Evolutionary conservation across 2,797 vertebrate genomes (phyloP).

Genomic region (Alcedo atthis): DNA sequence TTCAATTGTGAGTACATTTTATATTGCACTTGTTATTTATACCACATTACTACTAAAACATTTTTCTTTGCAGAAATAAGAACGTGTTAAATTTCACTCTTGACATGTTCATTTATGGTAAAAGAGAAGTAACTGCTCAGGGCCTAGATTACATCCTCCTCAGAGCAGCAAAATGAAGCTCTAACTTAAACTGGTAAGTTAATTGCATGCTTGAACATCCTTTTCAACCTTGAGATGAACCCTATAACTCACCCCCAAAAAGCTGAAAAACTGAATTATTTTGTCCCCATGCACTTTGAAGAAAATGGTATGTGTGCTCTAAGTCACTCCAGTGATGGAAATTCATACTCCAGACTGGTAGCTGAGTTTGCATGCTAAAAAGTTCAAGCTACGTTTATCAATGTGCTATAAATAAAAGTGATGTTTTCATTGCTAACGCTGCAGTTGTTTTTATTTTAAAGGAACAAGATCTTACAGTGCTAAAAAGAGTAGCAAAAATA

Average conservation of each 20-base stretch:
- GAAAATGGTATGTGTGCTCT: background rate
- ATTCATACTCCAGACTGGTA: background rate
- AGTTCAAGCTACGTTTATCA: background rate
- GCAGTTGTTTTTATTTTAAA: background rate
- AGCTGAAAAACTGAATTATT: conserved; percentile 11
- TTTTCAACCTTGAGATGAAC: background rate
- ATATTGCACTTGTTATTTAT: background rate
- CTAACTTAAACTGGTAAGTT: background rate
- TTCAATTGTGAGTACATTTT: background rate
- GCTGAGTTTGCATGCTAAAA: background rate
- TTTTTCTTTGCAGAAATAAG: conserved; percentile 2
- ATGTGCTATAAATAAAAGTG: background rate
- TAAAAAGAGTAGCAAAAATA: background rate
- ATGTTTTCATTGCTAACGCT: background rate
- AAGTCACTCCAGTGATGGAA: background rate
- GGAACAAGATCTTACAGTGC: background rate
- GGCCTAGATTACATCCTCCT: background rate
- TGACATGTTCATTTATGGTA: background rate
- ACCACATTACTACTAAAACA: background rate
- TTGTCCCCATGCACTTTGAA: background rate
- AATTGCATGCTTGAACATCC: background rate
- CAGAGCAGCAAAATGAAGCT: background rate
- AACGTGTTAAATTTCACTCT: background rate
- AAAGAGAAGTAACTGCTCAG: background rate
- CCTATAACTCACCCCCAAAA: background rate